A percentile compares a stretch with the other conserved stretches of the same genome.
Conservation (phyloP, 2,797 vertebrate genomes). For the Sebastes aleutianus region DNA sequence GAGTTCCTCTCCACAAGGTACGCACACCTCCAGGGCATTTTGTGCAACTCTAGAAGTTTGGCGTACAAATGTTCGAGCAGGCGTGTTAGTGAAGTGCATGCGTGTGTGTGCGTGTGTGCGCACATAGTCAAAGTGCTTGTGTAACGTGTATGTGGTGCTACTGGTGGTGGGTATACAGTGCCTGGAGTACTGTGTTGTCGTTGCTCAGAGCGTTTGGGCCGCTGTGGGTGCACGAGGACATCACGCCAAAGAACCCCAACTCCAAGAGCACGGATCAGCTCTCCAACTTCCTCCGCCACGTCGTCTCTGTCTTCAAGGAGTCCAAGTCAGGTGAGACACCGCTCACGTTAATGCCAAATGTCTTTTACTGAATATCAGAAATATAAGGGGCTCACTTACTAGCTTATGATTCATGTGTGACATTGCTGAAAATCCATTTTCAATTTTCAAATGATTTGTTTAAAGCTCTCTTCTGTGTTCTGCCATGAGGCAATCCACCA, state of each 20-base stretch:
- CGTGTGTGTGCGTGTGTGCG: neutral
- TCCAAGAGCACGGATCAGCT: conserved; percentile 97
- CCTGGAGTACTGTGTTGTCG: conserved; percentile 85
- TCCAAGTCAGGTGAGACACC: conserved; percentile 91
- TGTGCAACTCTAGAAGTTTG: neutral
- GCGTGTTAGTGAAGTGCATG: neutral
- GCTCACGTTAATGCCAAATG: neutral
- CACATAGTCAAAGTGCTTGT: conserved; percentile 23
- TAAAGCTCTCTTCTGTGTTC: neutral
- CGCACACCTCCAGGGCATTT: conserved; percentile 6
- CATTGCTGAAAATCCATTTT: neutral
- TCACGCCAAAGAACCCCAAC: conserved; percentile 98
- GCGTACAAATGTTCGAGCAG: neutral
- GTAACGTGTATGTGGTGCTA: conserved; percentile 78
- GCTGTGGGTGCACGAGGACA: conserved; percentile 98
- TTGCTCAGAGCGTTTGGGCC: conserved; percentile 93
- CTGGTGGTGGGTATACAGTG: conserved; percentile 84
- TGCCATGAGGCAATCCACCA: neutral
- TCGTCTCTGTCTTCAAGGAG: conserved; percentile 97
- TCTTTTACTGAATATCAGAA: neutral
- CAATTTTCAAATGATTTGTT: neutral
- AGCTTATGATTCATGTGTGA: neutral
- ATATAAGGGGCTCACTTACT: neutral
- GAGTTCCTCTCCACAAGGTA: conserved; percentile 99
- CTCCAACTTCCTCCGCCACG: conserved; percentile 93